A percentile compares a stretch with the other conserved stretches of the same genome.
These are phyloP conservation scores for Pseudochirops cupreus DNA, from an alignment of 2,797 vertebrate species.

Conservation along the genomic window DNA sequence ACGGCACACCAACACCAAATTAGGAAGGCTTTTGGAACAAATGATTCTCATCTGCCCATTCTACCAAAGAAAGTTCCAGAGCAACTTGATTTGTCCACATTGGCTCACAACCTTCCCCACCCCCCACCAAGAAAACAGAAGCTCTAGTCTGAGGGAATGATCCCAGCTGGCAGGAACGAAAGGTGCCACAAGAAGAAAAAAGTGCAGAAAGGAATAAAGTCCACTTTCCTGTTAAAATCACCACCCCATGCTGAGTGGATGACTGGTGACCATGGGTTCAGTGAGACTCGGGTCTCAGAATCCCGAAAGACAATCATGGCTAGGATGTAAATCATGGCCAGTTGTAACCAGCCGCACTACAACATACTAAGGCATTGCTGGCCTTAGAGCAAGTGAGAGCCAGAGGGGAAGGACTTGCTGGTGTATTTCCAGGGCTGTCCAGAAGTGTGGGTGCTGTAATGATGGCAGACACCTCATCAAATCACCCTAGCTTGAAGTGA, in stretches of 20 bases:
- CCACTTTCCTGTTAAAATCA: conserved; percentile 72
- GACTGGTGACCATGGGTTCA: background rate
- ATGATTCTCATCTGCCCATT: too few relatives aligned
- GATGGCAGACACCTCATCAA: background rate
- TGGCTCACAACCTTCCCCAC: background rate
- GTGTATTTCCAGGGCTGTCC: background rate
- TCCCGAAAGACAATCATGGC: background rate
- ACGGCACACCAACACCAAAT: conserved; percentile 10
- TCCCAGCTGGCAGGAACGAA: conserved; percentile 57
- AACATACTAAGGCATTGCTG: background rate
- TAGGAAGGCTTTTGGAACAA: background rate
- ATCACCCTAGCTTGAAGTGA: background rate
- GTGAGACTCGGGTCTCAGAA: background rate
- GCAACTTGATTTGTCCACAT: background rate
- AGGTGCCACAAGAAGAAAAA: conserved; percentile 74
- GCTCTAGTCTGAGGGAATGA: conserved; percentile 64
- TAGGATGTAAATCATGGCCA: background rate
- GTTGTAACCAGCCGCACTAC: background rate
- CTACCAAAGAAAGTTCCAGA: background rate
- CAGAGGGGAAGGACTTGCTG: background rate
- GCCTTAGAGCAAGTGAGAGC: background rate
- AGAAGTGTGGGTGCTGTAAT: background rate
- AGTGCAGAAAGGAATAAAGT: conserved; percentile 77
- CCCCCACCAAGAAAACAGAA: conserved; percentile 56
- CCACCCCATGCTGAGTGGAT: background rate